Evolutionary conservation across 2,113 vertebrate species (phyloP), one percentile per base, ranked within the genome.

Genomic region (Grallaria varia): DNA sequence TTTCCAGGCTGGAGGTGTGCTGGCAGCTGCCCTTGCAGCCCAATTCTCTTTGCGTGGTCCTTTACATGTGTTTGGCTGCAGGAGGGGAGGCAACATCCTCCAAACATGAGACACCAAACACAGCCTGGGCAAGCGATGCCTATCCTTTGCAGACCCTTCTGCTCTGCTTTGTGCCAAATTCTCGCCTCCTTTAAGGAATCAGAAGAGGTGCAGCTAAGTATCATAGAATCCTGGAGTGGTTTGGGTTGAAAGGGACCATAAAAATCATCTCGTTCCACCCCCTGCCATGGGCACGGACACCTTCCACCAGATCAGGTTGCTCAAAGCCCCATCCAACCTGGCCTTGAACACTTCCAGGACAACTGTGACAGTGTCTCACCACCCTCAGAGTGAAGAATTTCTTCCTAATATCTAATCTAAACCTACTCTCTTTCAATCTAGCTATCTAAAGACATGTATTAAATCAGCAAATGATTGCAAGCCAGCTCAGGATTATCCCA

Each of bases 51-150:
- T 12, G 3, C 1, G 0, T 15, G 35, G 31, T 47, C 20, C 45
- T 53, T 49, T 3, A 58, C 5, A 3, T 14, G 6, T 27, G 40
- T 22, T 24, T 2, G 0, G 20, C 33, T 53, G 71, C 30, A 62
- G 47, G 23, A n/a, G 39, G 39, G 9, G 50, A 76, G 17, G 55
- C 24, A 53, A 56, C 55, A 37, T 22, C 77, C 40, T 77, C 25
- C 42, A 33, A 67, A 20, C 1, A 0, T 2, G 4, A 40, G 64
- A 18, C 12, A 6, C 55, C 27, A 24, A 16, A 24, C 0, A 2
- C 39, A 9, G 0, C 0, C 81, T 28, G 10, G 16, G 45, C 45
- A 28, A 52, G 44, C 14, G 22, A 3, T 16, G 13, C 11, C 17
- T 28, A 9, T 53, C 42, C 8, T 79, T 76, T 69, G 14, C 2